Percentiles rank a stretch among this genome's conserved stretches.
Evolutionary conservation across 2,888 invertebrate genomes (phyloP).

Genomic region (Drosophila picticornis): DNA sequence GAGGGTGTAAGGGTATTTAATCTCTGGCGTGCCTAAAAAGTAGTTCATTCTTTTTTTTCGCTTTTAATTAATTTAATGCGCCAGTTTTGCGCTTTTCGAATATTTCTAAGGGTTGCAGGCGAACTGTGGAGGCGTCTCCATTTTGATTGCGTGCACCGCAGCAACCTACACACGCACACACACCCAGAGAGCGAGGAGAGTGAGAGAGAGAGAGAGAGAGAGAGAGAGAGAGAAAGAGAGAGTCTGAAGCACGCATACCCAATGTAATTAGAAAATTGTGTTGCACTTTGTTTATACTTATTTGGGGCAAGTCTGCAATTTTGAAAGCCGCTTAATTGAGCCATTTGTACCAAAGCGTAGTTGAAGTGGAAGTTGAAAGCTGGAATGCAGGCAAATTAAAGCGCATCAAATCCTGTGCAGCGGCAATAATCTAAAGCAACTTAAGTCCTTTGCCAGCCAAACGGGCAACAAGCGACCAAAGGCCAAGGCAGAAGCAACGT

Average conservation of each 20-base stretch:
- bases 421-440: conserved; percentile 42
- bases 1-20: background rate
- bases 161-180: conserved; percentile 14
- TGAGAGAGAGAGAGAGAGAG: background rate
- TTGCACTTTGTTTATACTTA: conserved; percentile 73
- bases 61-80: conserved; percentile 81
- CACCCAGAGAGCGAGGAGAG: background rate
- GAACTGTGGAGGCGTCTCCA: conserved; percentile 12
- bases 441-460: conserved; percentile 42
- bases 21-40: background rate
- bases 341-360: conserved; percentile 57
- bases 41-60: background rate
- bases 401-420: conserved; percentile 29
- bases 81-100: conserved; percentile 70
- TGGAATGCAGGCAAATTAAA: conserved; percentile 46
- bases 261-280: conserved; percentile 80
- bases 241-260: conserved; percentile 4
- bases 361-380: conserved; percentile 13
- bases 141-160: conserved; percentile 58
- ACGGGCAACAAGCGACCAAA: conserved; percentile 14
- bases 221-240: background rate
- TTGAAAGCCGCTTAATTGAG: conserved; percentile 68
- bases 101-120: conserved; percentile 27
- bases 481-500: conserved; percentile 54
- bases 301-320: conserved; percentile 61